A percentile compares a stretch with the other conserved stretches of the same genome.
Evolutionary conservation across 2,888 invertebrate species (phyloP).

Genomic region (Platycheirus rosarum): DNA sequence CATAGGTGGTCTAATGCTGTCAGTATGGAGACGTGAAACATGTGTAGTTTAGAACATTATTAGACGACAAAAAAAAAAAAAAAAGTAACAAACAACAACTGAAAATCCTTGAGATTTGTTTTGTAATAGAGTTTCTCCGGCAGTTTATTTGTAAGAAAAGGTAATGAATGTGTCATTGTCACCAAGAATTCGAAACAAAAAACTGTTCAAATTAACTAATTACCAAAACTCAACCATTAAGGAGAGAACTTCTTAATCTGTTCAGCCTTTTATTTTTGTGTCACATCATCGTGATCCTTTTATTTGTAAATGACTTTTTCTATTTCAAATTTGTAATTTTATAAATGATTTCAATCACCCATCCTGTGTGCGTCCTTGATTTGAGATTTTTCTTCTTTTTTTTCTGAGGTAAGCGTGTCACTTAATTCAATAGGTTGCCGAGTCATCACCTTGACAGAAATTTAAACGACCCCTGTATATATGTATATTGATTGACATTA

Average conservation of each 20-base stretch:
- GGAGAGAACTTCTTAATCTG: not conserved
- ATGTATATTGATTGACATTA: conserved; percentile 66
- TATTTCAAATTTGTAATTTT: conserved; percentile 9
- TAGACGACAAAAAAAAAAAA: conserved; percentile 1
- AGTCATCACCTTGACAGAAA: conserved; percentile 51
- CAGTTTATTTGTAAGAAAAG: too few relatives aligned
- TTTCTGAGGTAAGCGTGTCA: conserved; percentile 58
- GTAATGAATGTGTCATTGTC: not conserved
- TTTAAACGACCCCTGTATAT: conserved; percentile 48
- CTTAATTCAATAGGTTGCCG: conserved; percentile 44
- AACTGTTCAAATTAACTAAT: not conserved
- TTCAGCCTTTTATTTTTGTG: not conserved
- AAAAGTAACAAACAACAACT: too few relatives aligned
- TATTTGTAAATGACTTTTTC: conserved; percentile 26
- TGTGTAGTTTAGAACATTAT: conserved; percentile 15
- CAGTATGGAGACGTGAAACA: conserved; percentile 13
- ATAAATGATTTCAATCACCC: conserved; percentile 20
- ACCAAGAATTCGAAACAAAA: not conserved
- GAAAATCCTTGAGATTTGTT: conserved; percentile 1
- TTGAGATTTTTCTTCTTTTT: conserved; percentile 45
- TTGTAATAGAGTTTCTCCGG: too few relatives aligned
- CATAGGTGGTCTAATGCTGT: conserved; percentile 43
- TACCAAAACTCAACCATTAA: not conserved
- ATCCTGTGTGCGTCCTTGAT: conserved; percentile 36
- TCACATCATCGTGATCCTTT: conserved; percentile 27